Conservation (phyloP, 2,888 invertebrate genomes). For the Drosophila meridionalis region DNA sequence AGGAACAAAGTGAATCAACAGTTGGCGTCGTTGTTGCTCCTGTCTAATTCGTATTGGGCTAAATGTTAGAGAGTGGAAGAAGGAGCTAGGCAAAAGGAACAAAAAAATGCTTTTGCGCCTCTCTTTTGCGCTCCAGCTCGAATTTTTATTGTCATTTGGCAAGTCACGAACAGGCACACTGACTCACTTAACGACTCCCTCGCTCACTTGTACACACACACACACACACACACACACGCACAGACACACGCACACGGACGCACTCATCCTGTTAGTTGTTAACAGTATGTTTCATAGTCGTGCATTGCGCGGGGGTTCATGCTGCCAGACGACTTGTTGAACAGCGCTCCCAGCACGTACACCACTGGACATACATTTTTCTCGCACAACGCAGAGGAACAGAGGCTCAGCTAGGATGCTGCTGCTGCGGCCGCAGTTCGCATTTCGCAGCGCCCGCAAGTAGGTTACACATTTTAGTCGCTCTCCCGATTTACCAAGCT, state of each 20-base stretch:
- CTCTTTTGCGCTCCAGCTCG: conserved; percentile 24
- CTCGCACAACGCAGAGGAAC: conserved; percentile 41
- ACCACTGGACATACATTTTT: conserved; percentile 48
- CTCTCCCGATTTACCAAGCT: conserved; percentile 25
- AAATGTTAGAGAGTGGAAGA: neutral
- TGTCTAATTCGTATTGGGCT: conserved; percentile 11
- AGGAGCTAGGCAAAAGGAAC: conserved; percentile 5
- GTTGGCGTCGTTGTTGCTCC: conserved; percentile 38
- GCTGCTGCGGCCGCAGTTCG: conserved; percentile 59
- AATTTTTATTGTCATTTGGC: conserved; percentile 44
- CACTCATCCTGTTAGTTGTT: conserved; percentile 26
- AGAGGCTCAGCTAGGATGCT: conserved; percentile 55
- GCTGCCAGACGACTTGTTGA: conserved; percentile 47
- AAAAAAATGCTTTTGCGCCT: conserved; percentile 31
- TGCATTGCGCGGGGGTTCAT: neutral
- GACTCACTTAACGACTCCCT: conserved; percentile 37
- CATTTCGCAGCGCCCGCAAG: conserved; percentile 72
- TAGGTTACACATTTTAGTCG: conserved; percentile 73
- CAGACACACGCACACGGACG: conserved; percentile 20
- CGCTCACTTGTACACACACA: conserved; percentile 7
- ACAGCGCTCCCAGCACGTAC: conserved; percentile 11
- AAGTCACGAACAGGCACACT: conserved; percentile 70
- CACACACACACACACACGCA: conserved; percentile 4
- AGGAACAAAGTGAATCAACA: conserved; percentile 45
- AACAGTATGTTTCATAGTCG: conserved; percentile 35